phyloP scores from a whole-genome alignment of 2,797 vertebrate genomes.

The Centroberyx gerrardi region DNA sequence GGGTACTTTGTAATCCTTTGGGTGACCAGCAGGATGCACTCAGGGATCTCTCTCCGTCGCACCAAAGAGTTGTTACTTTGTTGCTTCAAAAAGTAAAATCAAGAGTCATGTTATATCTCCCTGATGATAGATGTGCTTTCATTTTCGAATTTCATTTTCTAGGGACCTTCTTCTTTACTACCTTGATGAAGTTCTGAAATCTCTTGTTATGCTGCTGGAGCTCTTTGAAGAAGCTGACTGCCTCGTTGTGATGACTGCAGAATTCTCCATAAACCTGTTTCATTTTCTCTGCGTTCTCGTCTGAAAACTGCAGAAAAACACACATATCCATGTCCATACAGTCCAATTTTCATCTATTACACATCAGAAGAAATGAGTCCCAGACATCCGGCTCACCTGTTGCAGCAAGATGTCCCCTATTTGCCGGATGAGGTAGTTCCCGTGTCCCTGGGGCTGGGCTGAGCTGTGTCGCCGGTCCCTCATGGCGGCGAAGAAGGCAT shows the following conservation, averaged over 20 bases:
- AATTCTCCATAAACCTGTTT: constrained; percentile 95
- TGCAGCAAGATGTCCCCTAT: constrained; percentile 94
- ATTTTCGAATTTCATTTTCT: background rate
- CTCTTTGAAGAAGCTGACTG: constrained; percentile 95
- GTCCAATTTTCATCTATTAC: background rate
- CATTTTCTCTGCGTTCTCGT: constrained; percentile 93
- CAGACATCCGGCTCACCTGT: constrained; percentile 83
- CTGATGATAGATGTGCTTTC: background rate
- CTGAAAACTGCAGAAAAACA: constrained; percentile 90
- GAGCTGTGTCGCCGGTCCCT: constrained; percentile 91
- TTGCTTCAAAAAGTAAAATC: constrained; percentile 83
- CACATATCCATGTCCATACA: background rate
- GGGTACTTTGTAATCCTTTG: constrained; percentile 99
- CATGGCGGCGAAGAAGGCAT: constrained; percentile 89
- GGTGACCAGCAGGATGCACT: constrained; percentile 96
- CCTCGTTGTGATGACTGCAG: constrained; percentile 96
- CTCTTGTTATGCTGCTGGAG: constrained; percentile 95
- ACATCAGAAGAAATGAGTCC: background rate
- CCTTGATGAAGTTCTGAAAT: constrained; percentile 96
- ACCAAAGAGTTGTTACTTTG: constrained; percentile 94
- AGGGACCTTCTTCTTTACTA: constrained; percentile 66
- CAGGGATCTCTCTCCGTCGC: constrained; percentile 93
- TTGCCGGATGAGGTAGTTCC: constrained; percentile 91
- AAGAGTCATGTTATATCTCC: background rate
- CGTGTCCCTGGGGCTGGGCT: constrained; percentile 80